Evolutionary conservation across 2,888 invertebrate species (phyloP).

Genomic region (Parasteatoda lunata): DNA sequence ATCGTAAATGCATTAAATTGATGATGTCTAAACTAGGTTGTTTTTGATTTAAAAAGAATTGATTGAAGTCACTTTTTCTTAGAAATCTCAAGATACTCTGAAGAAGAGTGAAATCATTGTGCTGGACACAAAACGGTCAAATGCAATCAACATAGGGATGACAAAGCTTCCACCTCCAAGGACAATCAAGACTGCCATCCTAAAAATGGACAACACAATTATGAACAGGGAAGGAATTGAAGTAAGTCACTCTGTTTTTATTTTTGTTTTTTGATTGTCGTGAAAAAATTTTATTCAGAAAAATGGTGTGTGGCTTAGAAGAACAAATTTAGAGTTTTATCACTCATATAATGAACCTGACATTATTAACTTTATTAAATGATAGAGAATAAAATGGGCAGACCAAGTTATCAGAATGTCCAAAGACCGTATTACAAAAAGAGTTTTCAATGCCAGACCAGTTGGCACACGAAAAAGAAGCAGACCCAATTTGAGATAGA

Average conservation of each 20-base stretch:
- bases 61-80: slow-evolving; percentile 53
- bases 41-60: neutral
- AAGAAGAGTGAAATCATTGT: slow-evolving; percentile 94
- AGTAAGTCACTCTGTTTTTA: slow-evolving; percentile 14
- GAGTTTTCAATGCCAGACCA: too few relatives aligned
- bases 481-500: too few relatives aligned
- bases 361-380: too few relatives aligned
- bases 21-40: neutral
- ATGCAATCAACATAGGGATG: slow-evolving; percentile 99
- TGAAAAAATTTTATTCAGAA: too few relatives aligned
- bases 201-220: slow-evolving; percentile 99
- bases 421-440: too few relatives aligned
- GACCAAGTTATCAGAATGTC: too few relatives aligned
- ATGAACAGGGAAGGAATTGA: slow-evolving; percentile 96
- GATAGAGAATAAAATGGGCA: too few relatives aligned
- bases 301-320: too few relatives aligned
- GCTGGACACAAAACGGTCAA: slow-evolving; percentile 96
- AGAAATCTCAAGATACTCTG: slow-evolving; percentile 88
- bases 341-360: too few relatives aligned
- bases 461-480: too few relatives aligned
- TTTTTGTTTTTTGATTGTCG: neutral
- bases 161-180: slow-evolving; percentile 98
- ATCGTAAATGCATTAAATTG: too few relatives aligned
- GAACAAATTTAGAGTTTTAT: too few relatives aligned
- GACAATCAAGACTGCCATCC: slow-evolving; percentile 97